Conservation (phyloP, 1,140 invertebrate genomes). For the Neoseiulus cucumeris region DNA sequence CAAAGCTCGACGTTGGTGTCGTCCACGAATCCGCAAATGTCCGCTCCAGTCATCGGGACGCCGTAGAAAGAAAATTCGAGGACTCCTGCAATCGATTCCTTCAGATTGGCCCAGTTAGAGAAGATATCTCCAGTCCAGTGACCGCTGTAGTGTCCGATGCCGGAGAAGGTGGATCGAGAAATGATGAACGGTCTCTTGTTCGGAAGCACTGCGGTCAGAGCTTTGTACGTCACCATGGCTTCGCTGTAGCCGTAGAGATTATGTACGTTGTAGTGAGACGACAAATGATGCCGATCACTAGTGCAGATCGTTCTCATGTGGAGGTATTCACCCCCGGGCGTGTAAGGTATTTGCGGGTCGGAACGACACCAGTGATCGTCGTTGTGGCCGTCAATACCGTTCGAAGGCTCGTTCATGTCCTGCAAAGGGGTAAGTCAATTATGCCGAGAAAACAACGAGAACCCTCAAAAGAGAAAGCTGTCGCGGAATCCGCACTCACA, state of each 20-base stretch:
- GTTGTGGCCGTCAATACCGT: slow-evolving; percentile 18
- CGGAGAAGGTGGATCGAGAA: slow-evolving; percentile 56
- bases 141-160: slow-evolving; percentile 55
- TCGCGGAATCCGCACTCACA: too few relatives aligned
- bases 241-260: slow-evolving; percentile 60
- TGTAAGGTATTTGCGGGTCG: slow-evolving; percentile 39
- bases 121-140: slow-evolving; percentile 65
- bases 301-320: slow-evolving; percentile 57
- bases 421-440: slow-evolving; percentile 11
- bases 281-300: slow-evolving; percentile 43
- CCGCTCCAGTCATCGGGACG: slow-evolving; percentile 29
- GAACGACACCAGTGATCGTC: slow-evolving; percentile 31
- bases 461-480: neutral
- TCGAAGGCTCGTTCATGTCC: slow-evolving; percentile 23
- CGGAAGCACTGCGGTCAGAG: slow-evolving; percentile 22
- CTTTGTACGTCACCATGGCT: slow-evolving; percentile 49
- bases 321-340: slow-evolving; percentile 36
- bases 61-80: slow-evolving; percentile 62
- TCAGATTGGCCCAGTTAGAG: slow-evolving; percentile 33
- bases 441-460: neutral
- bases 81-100: slow-evolving; percentile 25
- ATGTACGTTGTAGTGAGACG: slow-evolving; percentile 52
- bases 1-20: slow-evolving; percentile 37
- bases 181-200: slow-evolving; percentile 52
- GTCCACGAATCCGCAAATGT: slow-evolving; percentile 27